Evolutionary conservation across 2,888 invertebrate genomes (phyloP).

Genomic region (Calephelis perditalis): DNA sequence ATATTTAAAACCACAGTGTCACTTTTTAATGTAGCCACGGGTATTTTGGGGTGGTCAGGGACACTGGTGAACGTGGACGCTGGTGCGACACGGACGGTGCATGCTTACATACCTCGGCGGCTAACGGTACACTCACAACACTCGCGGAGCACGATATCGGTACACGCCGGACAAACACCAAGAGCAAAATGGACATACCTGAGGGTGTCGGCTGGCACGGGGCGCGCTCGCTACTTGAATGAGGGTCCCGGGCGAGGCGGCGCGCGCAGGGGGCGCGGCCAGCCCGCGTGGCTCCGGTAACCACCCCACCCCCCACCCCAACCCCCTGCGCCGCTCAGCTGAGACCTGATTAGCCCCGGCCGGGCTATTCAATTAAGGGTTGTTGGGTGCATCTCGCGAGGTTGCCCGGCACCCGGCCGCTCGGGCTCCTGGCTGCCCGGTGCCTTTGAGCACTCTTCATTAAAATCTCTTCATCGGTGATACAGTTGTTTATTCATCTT

Average conservation of each 20-base stretch:
- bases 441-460: slow-evolving; percentile 63
- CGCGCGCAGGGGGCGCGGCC: slow-evolving; percentile 81
- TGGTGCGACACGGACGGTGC: slow-evolving; percentile 45
- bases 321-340: slow-evolving; percentile 58
- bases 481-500: slow-evolving; percentile 48
- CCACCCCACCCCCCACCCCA: slow-evolving; percentile 47
- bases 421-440: slow-evolving; percentile 36
- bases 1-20: slow-evolving; percentile 6
- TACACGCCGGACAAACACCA: slow-evolving; percentile 65
- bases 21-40: slow-evolving; percentile 20
- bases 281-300: slow-evolving; percentile 76
- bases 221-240: slow-evolving; percentile 76
- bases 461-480: slow-evolving; percentile 53
- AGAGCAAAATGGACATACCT: slow-evolving; percentile 76
- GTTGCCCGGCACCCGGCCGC: slow-evolving; percentile 42
- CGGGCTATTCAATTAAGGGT: slow-evolving; percentile 75
- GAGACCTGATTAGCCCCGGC: slow-evolving; percentile 75
- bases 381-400: slow-evolving; percentile 64
- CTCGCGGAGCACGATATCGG: slow-evolving; percentile 63
- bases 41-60: slow-evolving; percentile 30
- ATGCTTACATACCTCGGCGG: slow-evolving; percentile 60
- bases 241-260: slow-evolving; percentile 73
- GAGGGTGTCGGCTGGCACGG: slow-evolving; percentile 73
- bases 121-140: slow-evolving; percentile 44
- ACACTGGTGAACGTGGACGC: slow-evolving; percentile 38